A percentile compares a stretch with the other conserved stretches of the same genome.
Conservation (phyloP, 2,888 invertebrate species). For the Apamea epomidion region DNA sequence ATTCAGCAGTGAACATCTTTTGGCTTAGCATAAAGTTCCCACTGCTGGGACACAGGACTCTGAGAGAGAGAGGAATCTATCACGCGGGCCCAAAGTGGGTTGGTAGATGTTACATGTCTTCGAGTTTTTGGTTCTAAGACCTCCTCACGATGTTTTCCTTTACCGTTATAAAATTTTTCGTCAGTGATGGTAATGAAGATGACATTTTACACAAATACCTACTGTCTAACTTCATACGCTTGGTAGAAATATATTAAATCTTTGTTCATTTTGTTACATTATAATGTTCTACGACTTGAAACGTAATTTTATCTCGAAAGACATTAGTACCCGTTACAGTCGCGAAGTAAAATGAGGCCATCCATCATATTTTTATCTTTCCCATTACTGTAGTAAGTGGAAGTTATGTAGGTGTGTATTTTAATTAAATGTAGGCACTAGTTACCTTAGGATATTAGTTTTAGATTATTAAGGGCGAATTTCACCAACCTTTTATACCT, state of each 20-base stretch:
- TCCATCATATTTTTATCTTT: slow-evolving; percentile 64
- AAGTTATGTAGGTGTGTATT: slow-evolving; percentile 14
- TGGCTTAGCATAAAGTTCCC: too few species aligned
- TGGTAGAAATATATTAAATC: background rate
- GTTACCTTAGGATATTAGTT: too few species aligned
- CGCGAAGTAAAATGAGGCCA: slow-evolving; percentile 45
- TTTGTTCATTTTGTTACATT: slow-evolving; percentile 24
- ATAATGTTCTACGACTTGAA: slow-evolving; percentile 34
- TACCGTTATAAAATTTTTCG: background rate
- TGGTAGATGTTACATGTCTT: too few species aligned
- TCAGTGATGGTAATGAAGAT: background rate
- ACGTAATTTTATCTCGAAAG: slow-evolving; percentile 57
- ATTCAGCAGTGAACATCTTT: too few species aligned
- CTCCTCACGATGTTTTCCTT: too few species aligned
- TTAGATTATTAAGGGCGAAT: background rate
- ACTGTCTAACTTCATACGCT: background rate
- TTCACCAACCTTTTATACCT: background rate
- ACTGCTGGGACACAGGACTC: too few species aligned
- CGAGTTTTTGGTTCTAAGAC: too few species aligned
- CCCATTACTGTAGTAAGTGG: slow-evolving; percentile 44
- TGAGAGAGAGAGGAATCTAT: too few species aligned
- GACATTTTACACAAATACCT: background rate
- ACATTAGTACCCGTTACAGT: slow-evolving; percentile 50
- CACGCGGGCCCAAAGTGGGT: too few species aligned
- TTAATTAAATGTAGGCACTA: slow-evolving; percentile 36